phyloP scores from a whole-genome alignment of 2,888 invertebrate genomes.

The Dromius quadrimaculatus region DNA sequence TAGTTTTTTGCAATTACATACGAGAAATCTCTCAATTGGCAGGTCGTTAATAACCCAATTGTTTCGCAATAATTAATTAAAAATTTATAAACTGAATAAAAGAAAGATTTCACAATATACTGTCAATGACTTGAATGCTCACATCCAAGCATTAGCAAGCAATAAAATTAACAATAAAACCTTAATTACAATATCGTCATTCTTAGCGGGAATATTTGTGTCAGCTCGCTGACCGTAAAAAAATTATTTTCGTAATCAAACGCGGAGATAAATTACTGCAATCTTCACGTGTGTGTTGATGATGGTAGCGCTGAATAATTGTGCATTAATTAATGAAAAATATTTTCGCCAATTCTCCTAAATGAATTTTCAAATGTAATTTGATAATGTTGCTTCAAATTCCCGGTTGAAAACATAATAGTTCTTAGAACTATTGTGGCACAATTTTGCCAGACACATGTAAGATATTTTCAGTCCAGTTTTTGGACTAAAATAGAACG shows the following conservation, averaged over 20 bases:
- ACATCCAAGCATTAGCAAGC: slow-evolving; percentile 15
- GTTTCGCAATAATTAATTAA: slow-evolving; percentile 24
- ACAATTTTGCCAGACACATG: slow-evolving; percentile 29
- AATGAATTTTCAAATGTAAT: no score
- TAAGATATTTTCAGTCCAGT: slow-evolving; percentile 8
- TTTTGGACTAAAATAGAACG: neutral
- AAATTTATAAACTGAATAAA: neutral
- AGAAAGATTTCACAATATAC: slow-evolving; percentile 16
- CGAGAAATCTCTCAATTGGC: no score
- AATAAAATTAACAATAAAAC: slow-evolving; percentile 21
- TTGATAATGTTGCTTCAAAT: no score
- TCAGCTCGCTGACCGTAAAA: neutral
- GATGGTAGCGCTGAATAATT: no score
- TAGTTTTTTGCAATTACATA: neutral
- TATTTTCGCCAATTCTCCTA: no score
- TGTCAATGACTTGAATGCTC: neutral
- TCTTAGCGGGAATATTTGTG: slow-evolving; percentile 1
- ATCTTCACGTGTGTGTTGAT: no score
- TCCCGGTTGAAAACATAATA: slow-evolving; percentile 24
- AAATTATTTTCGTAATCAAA: neutral
- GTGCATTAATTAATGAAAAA: no score
- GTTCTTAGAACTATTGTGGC: slow-evolving; percentile 29
- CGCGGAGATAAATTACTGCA: no score
- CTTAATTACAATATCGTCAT: slow-evolving; percentile 10
- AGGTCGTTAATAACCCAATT: no score